Conservation (phyloP, 2,888 invertebrate genomes). For the Mimachlamys varia region DNA sequence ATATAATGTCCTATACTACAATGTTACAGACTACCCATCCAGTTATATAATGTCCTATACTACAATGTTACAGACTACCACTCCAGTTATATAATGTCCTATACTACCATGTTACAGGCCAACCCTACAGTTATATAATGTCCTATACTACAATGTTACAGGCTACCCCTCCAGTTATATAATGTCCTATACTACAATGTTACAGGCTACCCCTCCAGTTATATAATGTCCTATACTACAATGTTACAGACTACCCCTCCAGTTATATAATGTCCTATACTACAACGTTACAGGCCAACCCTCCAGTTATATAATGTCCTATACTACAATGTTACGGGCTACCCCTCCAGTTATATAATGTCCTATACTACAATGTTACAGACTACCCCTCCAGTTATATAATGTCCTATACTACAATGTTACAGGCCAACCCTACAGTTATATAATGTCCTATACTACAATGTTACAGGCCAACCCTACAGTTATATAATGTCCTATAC, state of each 20-base stretch:
- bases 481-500: not conserved
- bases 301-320: not conserved
- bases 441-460: not conserved
- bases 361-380: not conserved
- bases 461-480: not conserved
- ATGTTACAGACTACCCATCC: not conserved
- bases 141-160: not conserved
- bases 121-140: not conserved
- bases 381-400: not conserved
- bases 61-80: not conserved
- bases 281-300: not conserved
- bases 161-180: not conserved
- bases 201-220: not conserved
- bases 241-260: constrained; percentile 2
- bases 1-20: not conserved
- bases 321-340: not conserved
- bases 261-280: not conserved
- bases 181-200: not conserved
- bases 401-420: not conserved
- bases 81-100: not conserved
- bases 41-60: not conserved
- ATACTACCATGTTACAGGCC: not conserved
- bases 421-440: not conserved
- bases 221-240: not conserved
- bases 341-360: not conserved